Conservation (phyloP, 2,797 vertebrate genomes). For the Eupleurogrammus muticus region DNA sequence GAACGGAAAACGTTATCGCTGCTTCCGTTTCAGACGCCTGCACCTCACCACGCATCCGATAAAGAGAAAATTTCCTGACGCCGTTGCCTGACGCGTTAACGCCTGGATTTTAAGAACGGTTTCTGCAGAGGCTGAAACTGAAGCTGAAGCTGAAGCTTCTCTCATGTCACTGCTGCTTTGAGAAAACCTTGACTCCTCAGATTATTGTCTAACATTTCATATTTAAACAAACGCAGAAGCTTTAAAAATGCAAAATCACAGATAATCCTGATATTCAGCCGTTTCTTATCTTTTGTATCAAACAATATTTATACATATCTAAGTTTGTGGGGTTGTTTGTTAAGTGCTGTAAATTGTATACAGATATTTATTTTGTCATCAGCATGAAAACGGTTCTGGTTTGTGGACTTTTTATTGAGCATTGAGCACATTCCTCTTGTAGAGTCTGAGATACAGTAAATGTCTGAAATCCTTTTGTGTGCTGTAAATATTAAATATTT, state of each 20-base stretch:
- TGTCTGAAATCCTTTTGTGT: constrained; percentile 66
- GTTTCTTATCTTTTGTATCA: constrained; percentile 85
- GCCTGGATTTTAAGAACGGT: constrained; percentile 60
- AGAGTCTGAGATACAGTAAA: constrained; percentile 70
- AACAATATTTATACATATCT: constrained; percentile 78
- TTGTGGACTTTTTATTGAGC: constrained; percentile 73
- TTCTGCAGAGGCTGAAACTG: too few relatives aligned
- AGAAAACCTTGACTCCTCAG: constrained; percentile 29
- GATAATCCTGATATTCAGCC: constrained; percentile 64
- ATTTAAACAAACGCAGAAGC: constrained; percentile 51
- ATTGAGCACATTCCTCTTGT: constrained; percentile 80
- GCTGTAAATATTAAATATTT: constrained; percentile 78
- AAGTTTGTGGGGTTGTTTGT: constrained; percentile 59
- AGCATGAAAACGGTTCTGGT: constrained; percentile 85
- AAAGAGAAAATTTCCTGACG: constrained; percentile 58
- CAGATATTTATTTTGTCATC: constrained; percentile 89
- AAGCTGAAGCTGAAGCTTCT: constrained; percentile 52
- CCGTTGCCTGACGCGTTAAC: constrained; percentile 47
- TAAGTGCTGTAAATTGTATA: constrained; percentile 87
- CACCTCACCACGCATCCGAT: constrained; percentile 45
- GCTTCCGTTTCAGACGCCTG: constrained; percentile 80
- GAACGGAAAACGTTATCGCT: constrained; percentile 63
- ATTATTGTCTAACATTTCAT: constrained; percentile 47
- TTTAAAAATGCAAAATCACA: constrained; percentile 48
- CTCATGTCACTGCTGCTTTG: constrained; percentile 46